These are phyloP conservation scores for Baryphthengus martii DNA, from an alignment of 2,113 vertebrate species.

Conservation along the genomic window DNA sequence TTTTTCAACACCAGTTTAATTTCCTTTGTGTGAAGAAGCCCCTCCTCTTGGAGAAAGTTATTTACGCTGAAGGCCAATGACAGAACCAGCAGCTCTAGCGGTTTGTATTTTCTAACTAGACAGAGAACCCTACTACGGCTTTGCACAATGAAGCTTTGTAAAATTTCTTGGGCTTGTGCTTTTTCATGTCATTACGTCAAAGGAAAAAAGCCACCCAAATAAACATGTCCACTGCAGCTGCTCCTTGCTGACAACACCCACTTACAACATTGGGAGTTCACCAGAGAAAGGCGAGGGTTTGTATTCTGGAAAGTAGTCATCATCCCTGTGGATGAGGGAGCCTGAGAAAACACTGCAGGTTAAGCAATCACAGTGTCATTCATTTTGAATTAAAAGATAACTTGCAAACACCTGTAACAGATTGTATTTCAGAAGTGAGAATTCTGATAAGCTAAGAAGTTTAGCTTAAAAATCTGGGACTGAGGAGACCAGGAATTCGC, in stretches of 20 bases:
- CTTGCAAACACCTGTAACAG: not conserved
- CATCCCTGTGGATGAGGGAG: not conserved
- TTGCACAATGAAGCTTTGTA: not conserved
- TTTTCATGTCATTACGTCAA: not conserved
- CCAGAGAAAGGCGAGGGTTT: not conserved
- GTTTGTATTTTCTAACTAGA: not conserved
- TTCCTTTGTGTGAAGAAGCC: not conserved
- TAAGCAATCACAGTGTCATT: not conserved
- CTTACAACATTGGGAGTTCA: not conserved
- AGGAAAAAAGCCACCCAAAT: not conserved
- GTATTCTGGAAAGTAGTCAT: not conserved
- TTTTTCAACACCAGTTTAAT: not conserved
- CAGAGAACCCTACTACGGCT: not conserved
- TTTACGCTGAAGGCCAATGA: not conserved
- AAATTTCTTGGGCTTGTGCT: not conserved
- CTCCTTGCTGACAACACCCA: not conserved
- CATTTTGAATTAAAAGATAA: not conserved
- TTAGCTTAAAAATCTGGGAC: not conserved
- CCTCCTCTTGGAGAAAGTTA: not conserved
- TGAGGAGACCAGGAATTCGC: not conserved
- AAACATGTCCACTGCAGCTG: not conserved
- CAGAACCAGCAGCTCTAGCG: not conserved
- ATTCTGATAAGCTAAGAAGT: not conserved
- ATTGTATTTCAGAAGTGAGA: slow-evolving; percentile 13
- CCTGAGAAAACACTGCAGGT: not conserved